These are phyloP conservation scores for Caenorhabditis zanzibari DNA, from an alignment of 2,888 invertebrate genomes.

Conservation along the genomic window DNA sequence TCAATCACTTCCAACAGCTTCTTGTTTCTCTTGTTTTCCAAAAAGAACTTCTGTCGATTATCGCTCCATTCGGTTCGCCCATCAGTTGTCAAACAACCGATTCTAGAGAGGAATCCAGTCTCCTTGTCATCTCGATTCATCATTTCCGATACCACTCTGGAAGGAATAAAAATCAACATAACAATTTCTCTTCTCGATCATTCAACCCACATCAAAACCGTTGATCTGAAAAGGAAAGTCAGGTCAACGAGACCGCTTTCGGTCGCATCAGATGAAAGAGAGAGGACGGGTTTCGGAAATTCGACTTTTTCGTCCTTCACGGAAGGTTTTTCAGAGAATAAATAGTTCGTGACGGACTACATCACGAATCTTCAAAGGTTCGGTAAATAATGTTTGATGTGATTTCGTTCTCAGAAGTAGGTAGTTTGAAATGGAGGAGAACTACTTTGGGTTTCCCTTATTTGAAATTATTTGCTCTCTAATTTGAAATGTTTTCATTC, in stretches of 20 bases:
- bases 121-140: conserved; percentile 69
- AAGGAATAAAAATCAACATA: conserved; percentile 9
- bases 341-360: not conserved
- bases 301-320: conserved; percentile 1
- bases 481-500: too few species aligned
- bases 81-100: conserved; percentile 51
- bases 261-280: not conserved
- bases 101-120: conserved; percentile 50
- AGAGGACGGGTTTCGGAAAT: not conserved
- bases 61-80: conserved; percentile 72
- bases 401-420: too few species aligned
- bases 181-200: not conserved
- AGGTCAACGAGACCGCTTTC: not conserved
- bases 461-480: too few species aligned
- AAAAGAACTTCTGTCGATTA: conserved; percentile 78
- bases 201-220: not conserved
- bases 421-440: too few species aligned
- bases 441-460: too few species aligned
- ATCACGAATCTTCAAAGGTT: not conserved
- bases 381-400: too few species aligned
- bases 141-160: conserved; percentile 78
- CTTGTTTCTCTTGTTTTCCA: conserved; percentile 72
- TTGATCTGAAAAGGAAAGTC: not conserved
- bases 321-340: not conserved
- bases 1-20: conserved; percentile 76